Evolutionary conservation across 2,113 vertebrate species (phyloP).

Genomic region (Pao palembangensis): DNA sequence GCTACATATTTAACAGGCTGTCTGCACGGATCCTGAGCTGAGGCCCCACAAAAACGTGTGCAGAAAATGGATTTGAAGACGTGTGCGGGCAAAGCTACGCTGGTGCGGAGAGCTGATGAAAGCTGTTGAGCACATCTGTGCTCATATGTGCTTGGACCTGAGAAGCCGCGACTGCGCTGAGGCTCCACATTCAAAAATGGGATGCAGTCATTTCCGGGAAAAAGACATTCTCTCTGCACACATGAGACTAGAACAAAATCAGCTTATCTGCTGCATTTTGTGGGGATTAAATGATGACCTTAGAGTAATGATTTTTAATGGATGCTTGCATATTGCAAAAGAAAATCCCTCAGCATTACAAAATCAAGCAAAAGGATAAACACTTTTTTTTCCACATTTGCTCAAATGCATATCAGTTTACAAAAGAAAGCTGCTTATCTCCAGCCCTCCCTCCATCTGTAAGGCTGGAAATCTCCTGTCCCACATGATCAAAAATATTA

Average conservation of each 20-base stretch:
- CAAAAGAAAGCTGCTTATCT: conserved; percentile 47
- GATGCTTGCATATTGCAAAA: conserved; percentile 16
- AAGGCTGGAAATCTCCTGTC: conserved; percentile 56
- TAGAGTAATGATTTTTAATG: conserved; percentile 51
- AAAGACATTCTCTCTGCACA: conserved; percentile 35
- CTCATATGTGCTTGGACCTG: not conserved
- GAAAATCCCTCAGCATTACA: conserved; percentile 38
- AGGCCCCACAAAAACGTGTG: conserved; percentile 24
- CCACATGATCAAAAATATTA: conserved; percentile 57
- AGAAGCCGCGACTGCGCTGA: not conserved
- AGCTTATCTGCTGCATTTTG: conserved; percentile 47
- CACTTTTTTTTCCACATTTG: conserved; percentile 37
- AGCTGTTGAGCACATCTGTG: conserved; percentile 28
- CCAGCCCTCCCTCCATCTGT: conserved; percentile 43
- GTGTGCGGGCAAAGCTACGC: conserved; percentile 30
- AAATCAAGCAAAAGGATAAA: conserved; percentile 51
- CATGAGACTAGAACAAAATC: conserved; percentile 43
- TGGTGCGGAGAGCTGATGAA: conserved; percentile 49
- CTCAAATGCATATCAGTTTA: conserved; percentile 51
- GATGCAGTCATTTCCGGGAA: conserved; percentile 49
- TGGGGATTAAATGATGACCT: conserved; percentile 45
- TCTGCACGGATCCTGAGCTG: conserved; percentile 32
- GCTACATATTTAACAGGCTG: conserved; percentile 58
- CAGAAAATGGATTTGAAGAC: conserved; percentile 36
- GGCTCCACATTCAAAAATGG: conserved; percentile 20